Percentiles rank a stretch among this genome's conserved stretches.
Conservation (phyloP, 2,113 vertebrate genomes). For the Gadus chalcogrammus region DNA sequence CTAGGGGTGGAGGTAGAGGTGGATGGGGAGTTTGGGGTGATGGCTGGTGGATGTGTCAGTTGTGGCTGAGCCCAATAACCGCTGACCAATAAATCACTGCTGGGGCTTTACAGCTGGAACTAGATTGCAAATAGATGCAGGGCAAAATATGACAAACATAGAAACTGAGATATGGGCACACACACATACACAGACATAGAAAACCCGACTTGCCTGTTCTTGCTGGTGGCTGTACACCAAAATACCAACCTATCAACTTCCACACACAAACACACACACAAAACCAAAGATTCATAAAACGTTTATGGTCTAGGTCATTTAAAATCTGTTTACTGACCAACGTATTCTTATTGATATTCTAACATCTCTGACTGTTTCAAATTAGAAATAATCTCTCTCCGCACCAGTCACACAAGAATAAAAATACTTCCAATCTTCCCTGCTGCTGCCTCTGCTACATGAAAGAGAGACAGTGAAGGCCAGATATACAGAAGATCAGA, state of each 20-base stretch:
- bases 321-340: too few species aligned
- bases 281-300: too few species aligned
- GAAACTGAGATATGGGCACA: neutral
- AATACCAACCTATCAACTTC: slow-evolving; percentile 8
- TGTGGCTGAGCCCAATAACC: neutral
- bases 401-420: neutral
- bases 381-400: neutral
- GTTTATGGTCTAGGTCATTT: too few species aligned
- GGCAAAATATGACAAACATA: slow-evolving; percentile 10
- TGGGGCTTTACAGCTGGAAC: slow-evolving; percentile 5
- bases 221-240: slow-evolving; percentile 63
- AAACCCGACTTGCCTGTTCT: slow-evolving; percentile 63
- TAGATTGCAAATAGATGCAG: slow-evolving; percentile 26
- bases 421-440: slow-evolving; percentile 25
- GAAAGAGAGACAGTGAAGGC: slow-evolving; percentile 41
- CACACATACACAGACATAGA: slow-evolving; percentile 9
- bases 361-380: neutral
- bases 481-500: neutral
- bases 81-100: neutral
- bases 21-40: too few species aligned
- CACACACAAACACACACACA: neutral
- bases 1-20: neutral
- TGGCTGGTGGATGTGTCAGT: too few species aligned
- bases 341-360: too few species aligned
- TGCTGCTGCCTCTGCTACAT: slow-evolving; percentile 21